phyloP scores from a whole-genome alignment of 2,113 vertebrate species.

The Dryoscopus gambensis region DNA sequence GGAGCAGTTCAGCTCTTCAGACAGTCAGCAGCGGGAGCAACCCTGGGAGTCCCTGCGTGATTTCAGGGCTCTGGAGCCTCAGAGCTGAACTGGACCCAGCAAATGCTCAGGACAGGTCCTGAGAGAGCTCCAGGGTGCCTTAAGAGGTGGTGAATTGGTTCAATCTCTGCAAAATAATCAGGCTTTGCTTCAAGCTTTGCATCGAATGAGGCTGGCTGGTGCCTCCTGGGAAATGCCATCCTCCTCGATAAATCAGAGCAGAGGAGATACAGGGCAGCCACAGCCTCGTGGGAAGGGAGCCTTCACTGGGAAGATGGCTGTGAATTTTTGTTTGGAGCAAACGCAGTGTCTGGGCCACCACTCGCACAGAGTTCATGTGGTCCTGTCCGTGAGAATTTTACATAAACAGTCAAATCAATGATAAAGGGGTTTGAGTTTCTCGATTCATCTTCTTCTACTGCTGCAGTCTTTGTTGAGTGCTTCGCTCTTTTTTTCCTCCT shows the following conservation, averaged over 20 bases:
- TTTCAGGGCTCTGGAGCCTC: not conserved
- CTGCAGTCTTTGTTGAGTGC: not conserved
- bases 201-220: not conserved
- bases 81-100: not conserved
- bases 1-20: not conserved
- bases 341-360: not conserved
- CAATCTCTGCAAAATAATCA: not conserved
- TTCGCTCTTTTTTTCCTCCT: not conserved
- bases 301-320: not conserved
- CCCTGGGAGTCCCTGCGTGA: rapidly evolving
- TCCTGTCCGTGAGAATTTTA: not conserved
- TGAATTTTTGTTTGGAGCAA: not conserved
- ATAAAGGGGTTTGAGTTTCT: not conserved
- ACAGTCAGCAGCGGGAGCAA: rapidly evolving
- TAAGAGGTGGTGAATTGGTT: not conserved
- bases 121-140: not conserved
- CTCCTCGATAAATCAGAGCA: not conserved
- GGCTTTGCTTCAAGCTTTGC: not conserved
- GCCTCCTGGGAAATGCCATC: constrained; percentile 20
- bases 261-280: not conserved
- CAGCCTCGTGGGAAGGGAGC: not conserved
- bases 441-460: not conserved
- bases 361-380: not conserved
- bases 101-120: not conserved
- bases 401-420: not conserved